phyloP scores from a whole-genome alignment of 37 sponge, comb jelly and placozoan species.

The Chondrosia reniformis region DNA sequence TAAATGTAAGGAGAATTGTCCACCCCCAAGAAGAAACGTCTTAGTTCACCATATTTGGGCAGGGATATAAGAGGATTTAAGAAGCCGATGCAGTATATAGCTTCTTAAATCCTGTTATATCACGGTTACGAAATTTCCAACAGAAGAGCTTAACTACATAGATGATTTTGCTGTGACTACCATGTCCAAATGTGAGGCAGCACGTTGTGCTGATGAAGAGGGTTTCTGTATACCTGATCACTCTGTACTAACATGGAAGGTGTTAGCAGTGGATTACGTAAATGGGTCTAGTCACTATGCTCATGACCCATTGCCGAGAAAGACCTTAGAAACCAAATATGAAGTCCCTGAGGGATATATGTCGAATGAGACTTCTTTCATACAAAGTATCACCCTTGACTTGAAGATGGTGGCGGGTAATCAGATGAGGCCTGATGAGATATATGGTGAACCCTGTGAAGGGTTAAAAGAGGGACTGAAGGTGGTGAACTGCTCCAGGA shows the following conservation, averaged over 20 bases:
- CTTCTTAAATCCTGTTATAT: no score
- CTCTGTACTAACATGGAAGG: slow-evolving; percentile 1
- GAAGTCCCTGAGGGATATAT: neutral
- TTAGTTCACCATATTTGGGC: no score
- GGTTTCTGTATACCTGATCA: neutral
- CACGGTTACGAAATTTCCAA: no score
- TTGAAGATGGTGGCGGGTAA: neutral
- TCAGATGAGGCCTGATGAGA: neutral
- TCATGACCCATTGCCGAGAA: neutral
- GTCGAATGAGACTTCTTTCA: neutral
- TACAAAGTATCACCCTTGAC: neutral
- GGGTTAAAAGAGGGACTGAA: neutral
- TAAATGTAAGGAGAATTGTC: no score
- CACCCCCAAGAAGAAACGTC: no score
- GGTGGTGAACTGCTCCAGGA: neutral
- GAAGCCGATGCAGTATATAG: no score
- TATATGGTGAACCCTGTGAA: neutral
- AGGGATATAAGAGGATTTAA: no score
- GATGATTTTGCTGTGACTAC: neutral
- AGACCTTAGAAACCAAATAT: neutral
- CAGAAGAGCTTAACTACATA: neutral
- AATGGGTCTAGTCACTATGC: neutral
- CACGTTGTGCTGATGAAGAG: neutral
- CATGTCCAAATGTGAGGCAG: neutral
- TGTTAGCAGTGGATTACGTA: neutral